Percentiles rank a stretch among this genome's conserved stretches.
phyloP scores from a whole-genome alignment of 2,113 vertebrate genomes.

The Pterocles burchelli region DNA sequence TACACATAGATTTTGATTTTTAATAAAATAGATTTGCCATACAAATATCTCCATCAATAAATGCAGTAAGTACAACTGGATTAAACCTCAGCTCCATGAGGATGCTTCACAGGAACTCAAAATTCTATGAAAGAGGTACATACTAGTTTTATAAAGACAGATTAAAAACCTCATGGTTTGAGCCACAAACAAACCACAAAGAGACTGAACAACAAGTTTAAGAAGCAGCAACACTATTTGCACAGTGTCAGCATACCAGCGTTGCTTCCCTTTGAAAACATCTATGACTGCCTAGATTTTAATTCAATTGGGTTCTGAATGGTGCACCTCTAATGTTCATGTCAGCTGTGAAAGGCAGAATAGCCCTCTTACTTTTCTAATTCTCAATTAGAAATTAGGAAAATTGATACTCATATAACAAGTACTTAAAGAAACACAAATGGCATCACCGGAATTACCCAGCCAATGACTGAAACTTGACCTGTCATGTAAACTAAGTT shows the following conservation, averaged over 20 bases:
- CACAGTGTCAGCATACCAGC: background rate
- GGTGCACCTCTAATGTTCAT: background rate
- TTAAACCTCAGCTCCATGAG: background rate
- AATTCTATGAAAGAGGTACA: background rate
- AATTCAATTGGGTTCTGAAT: background rate
- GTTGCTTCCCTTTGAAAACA: background rate
- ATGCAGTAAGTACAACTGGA: background rate
- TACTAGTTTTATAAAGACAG: background rate
- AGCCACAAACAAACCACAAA: background rate
- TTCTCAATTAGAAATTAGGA: background rate
- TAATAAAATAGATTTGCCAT: background rate
- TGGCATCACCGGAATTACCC: background rate
- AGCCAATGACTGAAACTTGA: background rate
- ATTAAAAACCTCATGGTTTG: background rate
- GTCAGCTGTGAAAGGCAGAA: background rate
- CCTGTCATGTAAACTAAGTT: background rate
- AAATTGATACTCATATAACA: background rate
- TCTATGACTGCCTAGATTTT: background rate
- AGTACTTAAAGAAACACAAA: background rate
- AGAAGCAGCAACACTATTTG: background rate
- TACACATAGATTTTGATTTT: background rate
- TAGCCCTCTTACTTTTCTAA: background rate
- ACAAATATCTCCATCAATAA: background rate
- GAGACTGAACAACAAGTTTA: background rate
- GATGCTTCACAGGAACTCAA: background rate